Evolutionary conservation across 2,797 vertebrate species (phyloP).

Genomic region (Glyptemys insculpta): DNA sequence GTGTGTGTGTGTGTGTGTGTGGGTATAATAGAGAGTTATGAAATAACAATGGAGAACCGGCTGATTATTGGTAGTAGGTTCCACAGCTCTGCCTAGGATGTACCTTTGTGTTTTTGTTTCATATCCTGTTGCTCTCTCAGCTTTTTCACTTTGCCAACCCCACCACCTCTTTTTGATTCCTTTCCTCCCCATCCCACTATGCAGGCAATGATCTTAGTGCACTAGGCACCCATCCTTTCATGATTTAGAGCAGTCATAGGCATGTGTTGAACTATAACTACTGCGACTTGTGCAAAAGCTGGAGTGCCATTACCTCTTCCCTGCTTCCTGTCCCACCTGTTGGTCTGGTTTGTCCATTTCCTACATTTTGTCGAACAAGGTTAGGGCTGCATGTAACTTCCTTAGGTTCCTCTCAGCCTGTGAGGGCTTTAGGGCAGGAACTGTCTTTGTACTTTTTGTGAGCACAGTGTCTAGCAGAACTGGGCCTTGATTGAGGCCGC

Average conservation of each 20-base stretch:
- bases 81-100: not conserved
- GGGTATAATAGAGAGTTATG: not conserved
- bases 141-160: not conserved
- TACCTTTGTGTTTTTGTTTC: not conserved
- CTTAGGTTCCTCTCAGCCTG: not conserved
- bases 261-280: not conserved
- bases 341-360: not conserved
- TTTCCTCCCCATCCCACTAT: not conserved
- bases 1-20: not conserved
- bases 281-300: not conserved
- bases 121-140: not conserved
- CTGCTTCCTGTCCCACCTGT: not conserved
- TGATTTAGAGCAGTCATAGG: not conserved
- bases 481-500: not conserved
- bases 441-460: not conserved
- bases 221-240: fast-evolving
- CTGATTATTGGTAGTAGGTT: not conserved
- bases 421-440: not conserved
- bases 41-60: not conserved
- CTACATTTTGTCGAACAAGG: not conserved
- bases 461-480: not conserved
- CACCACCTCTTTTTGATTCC: not conserved
- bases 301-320: not conserved
- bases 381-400: not conserved
- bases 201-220: fast-evolving